Conservation (phyloP, 1,140 invertebrate species). For the Meloidogyne floridensis region DNA sequence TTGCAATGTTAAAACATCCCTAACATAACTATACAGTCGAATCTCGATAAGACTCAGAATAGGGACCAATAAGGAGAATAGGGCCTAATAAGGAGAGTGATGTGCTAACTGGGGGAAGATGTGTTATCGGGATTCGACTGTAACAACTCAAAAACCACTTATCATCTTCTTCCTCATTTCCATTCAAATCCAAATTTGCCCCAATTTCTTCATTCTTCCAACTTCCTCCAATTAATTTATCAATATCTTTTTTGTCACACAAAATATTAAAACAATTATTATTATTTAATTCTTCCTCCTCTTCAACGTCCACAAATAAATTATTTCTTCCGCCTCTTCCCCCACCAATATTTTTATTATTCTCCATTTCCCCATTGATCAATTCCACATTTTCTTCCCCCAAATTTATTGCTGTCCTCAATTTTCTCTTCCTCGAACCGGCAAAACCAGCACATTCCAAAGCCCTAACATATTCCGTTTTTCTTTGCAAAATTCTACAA, state of each 20-base stretch:
- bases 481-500: constrained; percentile 60
- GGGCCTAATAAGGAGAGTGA: no score
- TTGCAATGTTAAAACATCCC: no score
- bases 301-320: background rate
- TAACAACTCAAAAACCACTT: background rate
- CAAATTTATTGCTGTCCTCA: constrained; percentile 33
- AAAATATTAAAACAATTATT: background rate
- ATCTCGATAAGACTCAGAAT: no score
- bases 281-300: background rate
- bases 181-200: background rate
- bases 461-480: constrained; percentile 55
- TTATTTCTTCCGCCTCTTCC: background rate
- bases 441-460: constrained; percentile 57
- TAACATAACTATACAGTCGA: no score
- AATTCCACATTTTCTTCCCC: background rate
- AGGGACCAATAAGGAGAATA: no score
- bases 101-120: no score
- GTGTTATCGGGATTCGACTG: no score
- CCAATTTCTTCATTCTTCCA: background rate
- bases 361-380: background rate
- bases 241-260: constrained; percentile 1
- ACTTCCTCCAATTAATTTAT: background rate
- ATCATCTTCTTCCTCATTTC: constrained; percentile 9
- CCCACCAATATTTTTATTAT: background rate
- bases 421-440: constrained; percentile 54